These are phyloP conservation scores for Pteronotus mesoamericanus DNA, from an alignment of 2,797 vertebrate species.

Conservation along the genomic window DNA sequence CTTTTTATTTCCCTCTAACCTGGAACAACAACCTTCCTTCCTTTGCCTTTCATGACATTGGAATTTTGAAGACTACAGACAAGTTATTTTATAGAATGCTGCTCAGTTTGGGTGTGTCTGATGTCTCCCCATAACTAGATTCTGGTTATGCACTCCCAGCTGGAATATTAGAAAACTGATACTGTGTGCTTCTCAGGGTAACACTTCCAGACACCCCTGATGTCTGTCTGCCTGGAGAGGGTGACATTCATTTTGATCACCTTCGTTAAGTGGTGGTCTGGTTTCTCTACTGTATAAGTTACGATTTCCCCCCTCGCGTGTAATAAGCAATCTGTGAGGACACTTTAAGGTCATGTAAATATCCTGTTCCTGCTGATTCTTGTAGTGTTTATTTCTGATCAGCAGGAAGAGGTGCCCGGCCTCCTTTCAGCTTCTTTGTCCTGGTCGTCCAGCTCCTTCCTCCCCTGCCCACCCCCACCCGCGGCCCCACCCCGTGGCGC, in stretches of 20 bases:
- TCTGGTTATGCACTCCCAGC: background rate
- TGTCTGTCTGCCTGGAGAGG: background rate
- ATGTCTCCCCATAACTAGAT: background rate
- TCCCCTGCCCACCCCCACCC: accelerated
- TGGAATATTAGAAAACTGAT: background rate
- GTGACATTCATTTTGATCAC: background rate
- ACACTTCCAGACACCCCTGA: background rate
- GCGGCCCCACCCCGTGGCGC: background rate
- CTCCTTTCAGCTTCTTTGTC: background rate
- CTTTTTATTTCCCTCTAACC: background rate
- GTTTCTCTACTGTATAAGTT: background rate
- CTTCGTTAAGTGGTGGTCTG: background rate
- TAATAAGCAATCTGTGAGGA: background rate
- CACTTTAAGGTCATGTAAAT: background rate
- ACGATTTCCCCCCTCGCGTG: background rate
- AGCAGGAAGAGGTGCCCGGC: background rate
- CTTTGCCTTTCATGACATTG: background rate
- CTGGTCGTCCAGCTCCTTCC: background rate
- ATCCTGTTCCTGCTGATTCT: conserved; percentile 41
- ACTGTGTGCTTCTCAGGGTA: background rate
- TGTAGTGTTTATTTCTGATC: background rate
- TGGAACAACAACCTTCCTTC: background rate
- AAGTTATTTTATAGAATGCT: background rate
- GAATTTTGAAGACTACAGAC: background rate
- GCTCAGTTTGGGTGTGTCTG: background rate